Percentiles rank a stretch among this genome's conserved stretches.
Evolutionary conservation across 2,113 vertebrate genomes (phyloP).

Genomic region (Apaloderma vittatum): DNA sequence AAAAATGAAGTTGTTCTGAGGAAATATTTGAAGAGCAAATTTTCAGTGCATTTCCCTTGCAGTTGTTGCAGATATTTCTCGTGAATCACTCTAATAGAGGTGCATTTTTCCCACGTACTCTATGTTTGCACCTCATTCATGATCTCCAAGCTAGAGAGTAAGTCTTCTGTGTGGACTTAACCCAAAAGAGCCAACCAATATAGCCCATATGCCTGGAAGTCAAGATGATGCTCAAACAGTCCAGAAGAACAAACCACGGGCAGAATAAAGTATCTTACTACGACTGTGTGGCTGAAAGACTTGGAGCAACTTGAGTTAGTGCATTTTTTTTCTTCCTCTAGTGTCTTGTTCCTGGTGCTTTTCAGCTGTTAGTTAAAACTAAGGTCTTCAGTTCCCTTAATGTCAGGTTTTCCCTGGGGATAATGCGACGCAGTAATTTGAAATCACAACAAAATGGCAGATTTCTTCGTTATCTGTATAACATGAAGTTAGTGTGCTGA

Average conservation of each 20-base stretch:
- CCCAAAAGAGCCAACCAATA: background rate
- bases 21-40: background rate
- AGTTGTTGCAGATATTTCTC: background rate
- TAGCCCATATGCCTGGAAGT: background rate
- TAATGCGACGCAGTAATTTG: background rate
- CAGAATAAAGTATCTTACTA: background rate
- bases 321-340: background rate
- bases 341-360: background rate
- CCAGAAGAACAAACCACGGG: background rate
- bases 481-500: background rate
- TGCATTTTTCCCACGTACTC: background rate
- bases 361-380: background rate
- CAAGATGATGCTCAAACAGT: background rate
- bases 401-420: background rate
- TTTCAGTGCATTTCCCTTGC: background rate
- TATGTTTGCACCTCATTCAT: background rate
- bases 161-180: background rate
- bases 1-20: rapidly evolving
- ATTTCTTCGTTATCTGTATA: background rate
- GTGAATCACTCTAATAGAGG: background rate
- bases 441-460: background rate
- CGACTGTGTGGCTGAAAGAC: background rate
- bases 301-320: background rate
- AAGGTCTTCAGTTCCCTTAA: background rate
- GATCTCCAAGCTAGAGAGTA: background rate